Conservation (phyloP, 2,888 invertebrate species). For the Pogonocherus hispidulus region DNA sequence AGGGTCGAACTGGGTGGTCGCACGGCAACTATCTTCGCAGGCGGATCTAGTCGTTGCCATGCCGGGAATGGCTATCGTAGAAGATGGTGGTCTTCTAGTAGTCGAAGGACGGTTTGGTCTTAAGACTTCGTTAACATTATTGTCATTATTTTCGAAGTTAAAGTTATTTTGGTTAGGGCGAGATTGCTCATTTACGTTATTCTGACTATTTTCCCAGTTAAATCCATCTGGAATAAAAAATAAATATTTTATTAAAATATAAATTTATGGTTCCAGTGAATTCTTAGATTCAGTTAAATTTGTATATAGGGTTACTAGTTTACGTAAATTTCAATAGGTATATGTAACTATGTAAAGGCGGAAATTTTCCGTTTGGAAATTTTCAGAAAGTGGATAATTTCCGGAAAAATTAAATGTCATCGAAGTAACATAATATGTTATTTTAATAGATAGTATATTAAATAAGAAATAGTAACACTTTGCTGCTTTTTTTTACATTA, state of each 20-base stretch:
- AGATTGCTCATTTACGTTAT: background rate
- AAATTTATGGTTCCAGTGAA: too few relatives aligned
- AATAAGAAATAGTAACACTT: too few relatives aligned
- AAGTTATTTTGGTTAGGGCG: background rate
- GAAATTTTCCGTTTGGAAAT: too few relatives aligned
- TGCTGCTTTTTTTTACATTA: too few relatives aligned
- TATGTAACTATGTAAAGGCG: too few relatives aligned
- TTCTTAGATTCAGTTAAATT: too few relatives aligned
- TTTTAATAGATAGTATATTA: too few relatives aligned
- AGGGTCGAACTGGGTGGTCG: constrained; percentile 63
- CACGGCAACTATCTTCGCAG: constrained; percentile 59
- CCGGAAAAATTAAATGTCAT: too few relatives aligned
- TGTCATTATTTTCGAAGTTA: background rate
- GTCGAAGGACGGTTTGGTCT: constrained; percentile 5
- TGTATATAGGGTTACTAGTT: too few relatives aligned
- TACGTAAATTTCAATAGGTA: too few relatives aligned
- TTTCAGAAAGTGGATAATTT: too few relatives aligned
- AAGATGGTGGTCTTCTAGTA: constrained; percentile 36
- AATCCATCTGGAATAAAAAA: background rate
- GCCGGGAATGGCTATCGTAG: constrained; percentile 56
- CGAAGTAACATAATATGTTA: too few relatives aligned
- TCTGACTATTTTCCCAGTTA: background rate
- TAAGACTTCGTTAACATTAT: background rate
- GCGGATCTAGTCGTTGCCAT: constrained; percentile 58
- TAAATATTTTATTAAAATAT: background rate